These are phyloP conservation scores for Phortica variegata DNA, from an alignment of 1,140 invertebrate species.

Conservation along the genomic window DNA sequence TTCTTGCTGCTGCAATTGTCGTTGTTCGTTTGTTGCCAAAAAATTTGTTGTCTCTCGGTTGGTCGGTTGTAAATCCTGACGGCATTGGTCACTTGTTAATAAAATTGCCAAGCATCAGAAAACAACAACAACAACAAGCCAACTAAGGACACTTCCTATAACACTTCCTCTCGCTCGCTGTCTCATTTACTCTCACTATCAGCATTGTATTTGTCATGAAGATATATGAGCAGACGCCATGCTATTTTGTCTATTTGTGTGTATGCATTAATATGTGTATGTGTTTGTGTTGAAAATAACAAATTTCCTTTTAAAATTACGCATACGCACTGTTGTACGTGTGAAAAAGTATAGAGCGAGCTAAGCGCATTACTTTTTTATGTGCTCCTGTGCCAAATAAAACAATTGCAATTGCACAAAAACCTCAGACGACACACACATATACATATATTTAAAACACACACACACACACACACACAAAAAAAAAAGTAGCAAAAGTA, in stretches of 20 bases:
- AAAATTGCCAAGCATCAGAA: too few relatives aligned
- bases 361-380: slow-evolving; percentile 15
- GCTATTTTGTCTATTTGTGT: not conserved
- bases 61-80: too few relatives aligned
- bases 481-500: slow-evolving; percentile 5
- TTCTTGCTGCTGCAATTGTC: too few relatives aligned
- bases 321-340: not conserved
- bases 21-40: too few relatives aligned
- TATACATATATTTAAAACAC: not conserved
- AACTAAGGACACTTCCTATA: too few relatives aligned
- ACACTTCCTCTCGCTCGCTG: too few relatives aligned
- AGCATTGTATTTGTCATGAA: too few relatives aligned
- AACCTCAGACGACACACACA: not conserved
- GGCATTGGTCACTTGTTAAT: too few relatives aligned
- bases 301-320: not conserved
- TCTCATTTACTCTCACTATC: too few relatives aligned
- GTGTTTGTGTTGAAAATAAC: not conserved
- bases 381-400: slow-evolving; percentile 7
- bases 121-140: too few relatives aligned
- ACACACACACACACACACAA: not conserved
- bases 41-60: too few relatives aligned
- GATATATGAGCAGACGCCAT: too few relatives aligned
- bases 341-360: not conserved
- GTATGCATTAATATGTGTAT: not conserved
- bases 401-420: slow-evolving; percentile 11